Percentiles rank a stretch among this genome's conserved stretches.
phyloP scores from a whole-genome alignment of 2,113 vertebrate genomes.

The Probosciger aterrimus region DNA sequence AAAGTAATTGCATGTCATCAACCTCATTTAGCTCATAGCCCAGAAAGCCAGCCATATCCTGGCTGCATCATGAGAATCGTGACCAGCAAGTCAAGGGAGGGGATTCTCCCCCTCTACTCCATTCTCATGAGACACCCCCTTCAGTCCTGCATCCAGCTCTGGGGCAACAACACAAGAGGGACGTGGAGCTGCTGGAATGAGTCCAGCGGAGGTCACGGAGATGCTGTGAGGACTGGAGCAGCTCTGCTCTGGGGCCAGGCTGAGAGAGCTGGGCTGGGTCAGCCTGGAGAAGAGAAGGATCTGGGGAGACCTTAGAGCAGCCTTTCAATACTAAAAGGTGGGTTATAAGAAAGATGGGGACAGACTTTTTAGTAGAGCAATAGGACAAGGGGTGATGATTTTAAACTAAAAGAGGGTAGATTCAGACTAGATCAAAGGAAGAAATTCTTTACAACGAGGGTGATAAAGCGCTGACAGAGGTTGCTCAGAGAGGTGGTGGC shows the following conservation, averaged over 20 bases:
- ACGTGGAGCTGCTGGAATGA: rapidly evolving
- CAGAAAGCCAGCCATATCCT: background rate
- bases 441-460: background rate
- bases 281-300: background rate
- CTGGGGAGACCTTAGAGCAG: rapidly evolving
- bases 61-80: rapidly evolving
- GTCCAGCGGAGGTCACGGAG: rapidly evolving
- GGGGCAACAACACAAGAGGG: background rate
- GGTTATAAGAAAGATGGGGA: background rate
- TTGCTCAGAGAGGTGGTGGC: background rate
- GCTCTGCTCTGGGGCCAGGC: background rate
- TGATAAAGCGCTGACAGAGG: rapidly evolving
- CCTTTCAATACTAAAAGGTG: background rate
- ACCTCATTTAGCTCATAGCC: background rate
- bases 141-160: background rate
- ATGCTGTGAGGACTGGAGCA: rapidly evolving
- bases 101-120: rapidly evolving
- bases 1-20: background rate
- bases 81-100: background rate
- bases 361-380: rapidly evolving
- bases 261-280: background rate
- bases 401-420: background rate
- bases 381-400: rapidly evolving
- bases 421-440: background rate
- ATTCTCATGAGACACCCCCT: background rate